phyloP scores from a whole-genome alignment of 1,140 invertebrate genomes.

The Probaryconus sp. region DNA sequence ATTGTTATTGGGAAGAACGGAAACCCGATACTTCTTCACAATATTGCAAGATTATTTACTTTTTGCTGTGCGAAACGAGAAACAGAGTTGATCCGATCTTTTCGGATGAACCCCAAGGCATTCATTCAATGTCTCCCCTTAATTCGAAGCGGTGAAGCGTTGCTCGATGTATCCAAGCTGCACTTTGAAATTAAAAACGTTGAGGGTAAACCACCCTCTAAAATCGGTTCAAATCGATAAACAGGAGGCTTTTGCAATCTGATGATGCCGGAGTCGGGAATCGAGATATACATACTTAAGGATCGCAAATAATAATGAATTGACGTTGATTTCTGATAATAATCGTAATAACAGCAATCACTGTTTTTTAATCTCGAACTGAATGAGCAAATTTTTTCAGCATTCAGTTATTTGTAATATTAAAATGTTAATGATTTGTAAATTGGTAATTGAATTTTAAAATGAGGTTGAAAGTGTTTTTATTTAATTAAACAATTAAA shows the following conservation, averaged over 20 bases:
- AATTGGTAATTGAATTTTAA: too few species aligned
- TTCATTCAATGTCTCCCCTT: slow-evolving; percentile 69
- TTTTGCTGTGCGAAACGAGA: slow-evolving; percentile 57
- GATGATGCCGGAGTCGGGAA: slow-evolving; percentile 15
- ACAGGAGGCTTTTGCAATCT: slow-evolving; percentile 45
- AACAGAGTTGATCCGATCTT: slow-evolving; percentile 60
- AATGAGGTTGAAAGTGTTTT: too few species aligned
- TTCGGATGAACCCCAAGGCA: slow-evolving; percentile 63
- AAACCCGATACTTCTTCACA: slow-evolving; percentile 52
- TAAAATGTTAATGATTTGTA: too few species aligned
- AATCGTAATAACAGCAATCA: slow-evolving; percentile 1
- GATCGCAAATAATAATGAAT: slow-evolving; percentile 24
- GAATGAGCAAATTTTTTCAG: too few species aligned
- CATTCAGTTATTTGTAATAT: too few species aligned
- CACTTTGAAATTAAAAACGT: slow-evolving; percentile 73
- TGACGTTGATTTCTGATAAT: slow-evolving; percentile 11
- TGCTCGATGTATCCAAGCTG: slow-evolving; percentile 71
- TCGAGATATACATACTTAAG: slow-evolving; percentile 17
- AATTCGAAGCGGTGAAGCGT: slow-evolving; percentile 75
- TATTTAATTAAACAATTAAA: slow-evolving; percentile 27
- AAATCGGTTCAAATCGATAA: slow-evolving; percentile 77
- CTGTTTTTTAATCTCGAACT: too few species aligned
- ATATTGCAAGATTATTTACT: slow-evolving; percentile 58
- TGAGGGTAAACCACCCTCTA: slow-evolving; percentile 72
- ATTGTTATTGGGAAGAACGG: slow-evolving; percentile 29